Base-by-base conservation (phyloP, 2,113 vertebrate genomes). In the Oxyura jamaicensis region DNA sequence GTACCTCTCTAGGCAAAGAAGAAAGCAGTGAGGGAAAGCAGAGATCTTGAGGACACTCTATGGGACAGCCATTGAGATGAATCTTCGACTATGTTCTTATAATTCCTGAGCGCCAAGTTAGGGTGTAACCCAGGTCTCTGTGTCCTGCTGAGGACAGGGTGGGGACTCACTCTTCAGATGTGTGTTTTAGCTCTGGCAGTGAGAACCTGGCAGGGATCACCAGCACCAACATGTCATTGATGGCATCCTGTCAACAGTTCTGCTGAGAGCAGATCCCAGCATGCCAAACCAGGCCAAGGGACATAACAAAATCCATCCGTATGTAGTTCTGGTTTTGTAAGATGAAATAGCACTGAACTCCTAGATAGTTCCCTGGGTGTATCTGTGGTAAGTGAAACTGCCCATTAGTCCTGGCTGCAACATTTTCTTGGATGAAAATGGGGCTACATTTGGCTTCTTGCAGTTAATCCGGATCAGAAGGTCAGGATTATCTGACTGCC, bases 171-270 rank as follows among this genome's bases (percentile, higher is more conserved):
- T 92, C 39, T 35, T 91, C n/a, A 50, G 60, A 46, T 1, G 1
- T 16, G 13, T 53, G 7, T 39, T 75, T 95, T 87, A 84, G 67
- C 28, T 76, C 0, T 0, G 35, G 36, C 36, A 55, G 33, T 36
- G n/a, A 85, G 63, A 83, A 58, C 11, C 26, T 80, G 84, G 42
- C 78, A 28, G 0, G 2, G 33, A 48, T 33, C n/a, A 44, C 48
- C 2, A 28, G 25, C 63, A 48, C 2, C 0, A 1, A 19, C 1
- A 2, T 36, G 62, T 77, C 1, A 1, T n/a, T 23, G 17, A 31
- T 0, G 2, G 65, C 92, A 86, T 28, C 4, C 16, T 82, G 48
- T 50, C 48, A 50, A 50, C 48, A 25, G 20, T 48, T 48, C 46
- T 48, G 46, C 46, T 48, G 46, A 35, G 50, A 42, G 74, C 1